Conservation (phyloP, 2,113 vertebrate species). For the Pagrus major region DNA sequence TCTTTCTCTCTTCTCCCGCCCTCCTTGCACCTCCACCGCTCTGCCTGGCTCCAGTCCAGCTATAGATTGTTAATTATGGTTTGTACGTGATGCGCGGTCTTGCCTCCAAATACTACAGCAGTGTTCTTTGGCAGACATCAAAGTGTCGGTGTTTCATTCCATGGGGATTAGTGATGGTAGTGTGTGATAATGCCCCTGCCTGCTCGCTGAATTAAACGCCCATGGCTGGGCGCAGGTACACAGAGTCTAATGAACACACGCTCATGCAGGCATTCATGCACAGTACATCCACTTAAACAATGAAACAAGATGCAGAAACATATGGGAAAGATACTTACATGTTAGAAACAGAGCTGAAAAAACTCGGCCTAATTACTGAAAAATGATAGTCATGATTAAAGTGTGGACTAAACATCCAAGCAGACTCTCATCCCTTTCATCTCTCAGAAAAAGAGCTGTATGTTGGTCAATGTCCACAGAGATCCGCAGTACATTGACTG, state of each 20-base stretch:
- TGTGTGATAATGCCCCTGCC: slow-evolving; percentile 76
- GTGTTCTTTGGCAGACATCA: slow-evolving; percentile 79
- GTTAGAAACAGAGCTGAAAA: slow-evolving; percentile 15
- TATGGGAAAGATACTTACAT: background rate
- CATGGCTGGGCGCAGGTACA: slow-evolving; percentile 75
- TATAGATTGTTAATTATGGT: slow-evolving; percentile 83
- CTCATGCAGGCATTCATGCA: slow-evolving; percentile 14
- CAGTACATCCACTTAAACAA: slow-evolving; percentile 12
- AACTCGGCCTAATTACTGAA: slow-evolving; percentile 16
- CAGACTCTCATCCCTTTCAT: slow-evolving; percentile 40
- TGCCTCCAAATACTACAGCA: slow-evolving; percentile 68
- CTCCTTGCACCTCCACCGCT: slow-evolving; percentile 55
- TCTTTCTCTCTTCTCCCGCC: slow-evolving; percentile 44
- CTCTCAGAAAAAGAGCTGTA: slow-evolving; percentile 6
- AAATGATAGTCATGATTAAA: slow-evolving; percentile 41
- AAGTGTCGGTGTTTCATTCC: slow-evolving; percentile 80
- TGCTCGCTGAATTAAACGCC: slow-evolving; percentile 75
- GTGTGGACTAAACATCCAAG: slow-evolving; percentile 42
- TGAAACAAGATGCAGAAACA: background rate
- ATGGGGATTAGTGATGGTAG: slow-evolving; percentile 78
- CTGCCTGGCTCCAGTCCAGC: slow-evolving; percentile 76
- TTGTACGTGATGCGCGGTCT: slow-evolving; percentile 66
- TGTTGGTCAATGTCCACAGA: slow-evolving; percentile 57
- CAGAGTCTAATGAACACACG: slow-evolving; percentile 61
- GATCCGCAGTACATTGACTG: slow-evolving; percentile 50